Evolutionary conservation across 2,113 vertebrate species (phyloP), one percentile per base, ranked within the genome.

Genomic region (Aldabrachelys gigantea): DNA sequence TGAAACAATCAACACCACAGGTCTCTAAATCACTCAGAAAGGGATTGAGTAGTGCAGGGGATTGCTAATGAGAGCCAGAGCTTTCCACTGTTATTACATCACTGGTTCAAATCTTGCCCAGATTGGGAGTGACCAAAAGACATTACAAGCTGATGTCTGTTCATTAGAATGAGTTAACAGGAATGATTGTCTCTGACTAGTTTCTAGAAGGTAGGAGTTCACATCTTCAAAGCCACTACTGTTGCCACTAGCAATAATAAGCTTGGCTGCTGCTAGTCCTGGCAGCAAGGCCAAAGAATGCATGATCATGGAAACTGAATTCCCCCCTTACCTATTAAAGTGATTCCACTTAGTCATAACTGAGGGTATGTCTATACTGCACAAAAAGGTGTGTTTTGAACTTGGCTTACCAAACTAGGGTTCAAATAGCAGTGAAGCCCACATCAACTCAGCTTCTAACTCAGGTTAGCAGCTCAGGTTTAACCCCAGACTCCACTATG

Each of bases 211-310:
- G 80, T 41, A 59, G 41, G 75, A 75, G 52, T 8, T n/a, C 24
- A 9, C 92, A 92, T 82, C 92, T 89, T 80, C 82, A 90, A 92
- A 76, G 75, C 75, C 41, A 47, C 22, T 11, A 78, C 75, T 27
- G 24, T 44, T 25, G 84, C 85, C 11, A 4, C 44, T 90, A 10
- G 50, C 10, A 59, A 84, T 27, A 78, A 85, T 14, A 50, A 57
- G 29, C 47, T 84, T 17, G 8, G 82, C 92, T 80, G 81, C 88
- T 19, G 38, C n/a, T 27, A 76, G 78, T 47, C 38, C 57, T 31
- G 81, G 69, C 84, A 87, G 89, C 89, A 59, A 1, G 47, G 57
- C 80, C 88, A 82, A 96, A 80, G 95, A 95, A 96, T 91, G 88
- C 54, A 49, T 0, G 0, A 56, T 49, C 80, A 22, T 5, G 83